phyloP scores from a whole-genome alignment of 2,888 invertebrate genomes.

The Macropis europaea region DNA sequence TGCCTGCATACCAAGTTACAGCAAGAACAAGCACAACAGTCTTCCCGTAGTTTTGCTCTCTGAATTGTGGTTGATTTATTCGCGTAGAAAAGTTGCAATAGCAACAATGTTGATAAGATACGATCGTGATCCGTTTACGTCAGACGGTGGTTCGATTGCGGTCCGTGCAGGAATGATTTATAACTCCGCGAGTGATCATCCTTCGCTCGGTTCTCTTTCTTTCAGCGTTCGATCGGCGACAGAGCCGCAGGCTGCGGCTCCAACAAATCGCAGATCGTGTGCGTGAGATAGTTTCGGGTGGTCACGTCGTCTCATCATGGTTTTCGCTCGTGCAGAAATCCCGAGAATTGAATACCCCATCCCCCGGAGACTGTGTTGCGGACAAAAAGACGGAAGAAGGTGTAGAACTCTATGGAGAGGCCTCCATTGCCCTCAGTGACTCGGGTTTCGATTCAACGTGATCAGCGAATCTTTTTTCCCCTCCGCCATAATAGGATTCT shows the following conservation, averaged over 20 bases:
- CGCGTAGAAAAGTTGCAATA: not conserved
- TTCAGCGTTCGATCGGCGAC: too few species aligned
- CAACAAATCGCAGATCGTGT: conserved; percentile 65
- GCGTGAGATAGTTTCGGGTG: conserved; percentile 67
- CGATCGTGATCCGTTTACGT: not conserved
- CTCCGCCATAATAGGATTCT: too few species aligned
- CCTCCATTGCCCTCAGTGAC: too few species aligned
- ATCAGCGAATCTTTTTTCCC: too few species aligned
- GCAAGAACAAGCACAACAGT: too few species aligned
- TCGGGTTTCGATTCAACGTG: too few species aligned
- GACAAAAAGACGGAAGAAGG: not conserved
- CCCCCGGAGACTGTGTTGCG: conserved; percentile 11
- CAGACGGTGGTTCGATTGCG: not conserved
- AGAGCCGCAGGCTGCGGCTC: too few species aligned
- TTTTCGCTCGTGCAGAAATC: conserved; percentile 66
- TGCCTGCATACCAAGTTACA: too few species aligned
- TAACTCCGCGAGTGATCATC: not conserved
- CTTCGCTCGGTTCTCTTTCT: not conserved
- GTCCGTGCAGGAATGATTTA: not conserved
- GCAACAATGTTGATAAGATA: not conserved
- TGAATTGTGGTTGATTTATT: not conserved
- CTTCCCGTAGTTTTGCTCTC: too few species aligned
- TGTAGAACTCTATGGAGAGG: too few species aligned
- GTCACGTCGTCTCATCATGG: conserved; percentile 65
- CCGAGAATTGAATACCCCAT: conserved; percentile 55